phyloP scores from a whole-genome alignment of 2,888 invertebrate genomes.

The Xestia rhomboidea region DNA sequence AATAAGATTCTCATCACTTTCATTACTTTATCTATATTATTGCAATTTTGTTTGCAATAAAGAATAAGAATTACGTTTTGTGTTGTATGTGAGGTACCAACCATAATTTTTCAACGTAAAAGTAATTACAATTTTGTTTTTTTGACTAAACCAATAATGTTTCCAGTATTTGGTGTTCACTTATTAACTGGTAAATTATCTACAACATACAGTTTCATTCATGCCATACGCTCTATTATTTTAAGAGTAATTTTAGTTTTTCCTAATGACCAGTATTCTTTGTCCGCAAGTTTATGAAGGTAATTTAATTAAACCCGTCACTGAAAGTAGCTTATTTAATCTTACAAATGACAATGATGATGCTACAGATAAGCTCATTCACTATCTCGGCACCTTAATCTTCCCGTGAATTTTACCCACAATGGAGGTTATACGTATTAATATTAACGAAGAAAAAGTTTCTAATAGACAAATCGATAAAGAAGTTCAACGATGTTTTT shows the following conservation, averaged over 20 bases:
- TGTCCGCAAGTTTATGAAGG: neutral
- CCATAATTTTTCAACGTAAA: no score
- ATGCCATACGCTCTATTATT: no score
- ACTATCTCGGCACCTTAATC: neutral
- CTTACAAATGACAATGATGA: neutral
- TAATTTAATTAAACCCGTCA: neutral
- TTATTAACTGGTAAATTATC: no score
- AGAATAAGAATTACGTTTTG: neutral
- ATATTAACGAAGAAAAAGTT: neutral
- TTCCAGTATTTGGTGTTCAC: neutral
- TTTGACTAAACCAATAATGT: no score
- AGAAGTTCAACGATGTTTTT: neutral
- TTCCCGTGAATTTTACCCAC: neutral
- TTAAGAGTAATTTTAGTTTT: neutral
- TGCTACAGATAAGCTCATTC: neutral
- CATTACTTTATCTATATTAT: no score
- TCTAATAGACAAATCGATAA: constrained; percentile 1
- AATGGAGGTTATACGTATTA: neutral
- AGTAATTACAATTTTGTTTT: no score
- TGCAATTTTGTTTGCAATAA: no score
- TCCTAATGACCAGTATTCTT: neutral
- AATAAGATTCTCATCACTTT: no score
- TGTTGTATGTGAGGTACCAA: neutral
- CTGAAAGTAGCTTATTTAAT: neutral
- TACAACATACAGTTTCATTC: no score